Percentiles rank a stretch among this genome's conserved stretches.
Evolutionary conservation across 2,888 invertebrate species (phyloP).

Genomic region (Metacarcinus magister): DNA sequence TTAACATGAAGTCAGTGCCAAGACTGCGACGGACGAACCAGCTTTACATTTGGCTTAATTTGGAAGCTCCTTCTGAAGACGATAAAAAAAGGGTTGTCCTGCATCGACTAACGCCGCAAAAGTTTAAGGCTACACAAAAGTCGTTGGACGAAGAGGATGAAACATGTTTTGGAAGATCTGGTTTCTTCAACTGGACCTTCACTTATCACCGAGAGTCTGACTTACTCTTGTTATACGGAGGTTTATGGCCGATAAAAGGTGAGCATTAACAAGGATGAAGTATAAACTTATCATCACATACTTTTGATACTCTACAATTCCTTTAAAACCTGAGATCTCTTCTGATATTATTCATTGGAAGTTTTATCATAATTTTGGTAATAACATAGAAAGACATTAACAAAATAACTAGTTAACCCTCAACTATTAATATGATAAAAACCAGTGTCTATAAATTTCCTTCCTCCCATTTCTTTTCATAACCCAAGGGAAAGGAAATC

Average conservation of each 20-base stretch:
- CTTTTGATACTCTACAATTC: background rate
- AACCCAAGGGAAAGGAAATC: background rate
- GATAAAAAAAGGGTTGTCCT: too few species aligned
- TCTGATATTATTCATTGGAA: background rate
- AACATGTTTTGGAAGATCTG: background rate
- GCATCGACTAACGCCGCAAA: background rate
- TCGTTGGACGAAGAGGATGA: background rate
- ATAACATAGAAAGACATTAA: too few species aligned
- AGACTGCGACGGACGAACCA: conserved; percentile 63
- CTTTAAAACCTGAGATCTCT: background rate
- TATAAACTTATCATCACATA: background rate
- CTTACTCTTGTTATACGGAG: conserved; percentile 55
- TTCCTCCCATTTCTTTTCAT: background rate
- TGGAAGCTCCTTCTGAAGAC: conserved; percentile 62
- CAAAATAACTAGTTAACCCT: too few species aligned
- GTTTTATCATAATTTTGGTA: background rate
- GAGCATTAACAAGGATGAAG: background rate
- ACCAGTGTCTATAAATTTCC: background rate
- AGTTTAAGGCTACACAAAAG: background rate
- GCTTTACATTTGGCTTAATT: conserved; percentile 73
- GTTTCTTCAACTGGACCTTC: conserved; percentile 71
- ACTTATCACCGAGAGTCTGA: conserved; percentile 69
- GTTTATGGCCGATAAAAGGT: conserved; percentile 51
- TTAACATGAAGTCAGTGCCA: conserved; percentile 59
- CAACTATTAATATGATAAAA: background rate